A percentile compares a stretch with the other conserved stretches of the same genome.
Conservation (phyloP, 1,140 invertebrate genomes). For the Eriocheir sinensis region DNA sequence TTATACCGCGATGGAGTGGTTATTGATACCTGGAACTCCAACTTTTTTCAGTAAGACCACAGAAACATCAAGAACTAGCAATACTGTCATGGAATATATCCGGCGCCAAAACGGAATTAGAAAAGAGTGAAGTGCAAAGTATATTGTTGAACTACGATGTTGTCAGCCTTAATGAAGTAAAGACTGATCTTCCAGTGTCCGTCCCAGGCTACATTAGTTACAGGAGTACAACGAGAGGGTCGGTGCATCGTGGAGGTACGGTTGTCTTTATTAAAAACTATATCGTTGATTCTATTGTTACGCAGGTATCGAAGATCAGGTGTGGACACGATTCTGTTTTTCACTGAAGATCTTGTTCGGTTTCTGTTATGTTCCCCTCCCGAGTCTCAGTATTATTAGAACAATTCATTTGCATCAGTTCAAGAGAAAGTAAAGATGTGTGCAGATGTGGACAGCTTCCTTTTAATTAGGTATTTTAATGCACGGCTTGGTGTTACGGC, state of each 20-base stretch:
- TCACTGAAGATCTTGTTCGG: neutral
- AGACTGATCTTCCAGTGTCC: neutral
- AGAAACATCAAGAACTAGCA: neutral
- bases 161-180: neutral
- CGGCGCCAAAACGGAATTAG: neutral
- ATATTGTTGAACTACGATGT: neutral
- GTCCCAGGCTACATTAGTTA: no score
- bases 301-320: conserved; percentile 5
- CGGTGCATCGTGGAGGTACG: no score
- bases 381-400: neutral
- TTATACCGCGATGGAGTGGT: neutral
- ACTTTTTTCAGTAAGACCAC: conserved; percentile 33
- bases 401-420: neutral
- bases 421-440: conserved; percentile 20
- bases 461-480: no score
- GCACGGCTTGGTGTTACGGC: no score
- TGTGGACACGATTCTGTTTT: conserved; percentile 3
- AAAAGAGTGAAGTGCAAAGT: neutral
- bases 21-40: conserved; percentile 35
- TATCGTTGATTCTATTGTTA: no score
- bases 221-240: no score
- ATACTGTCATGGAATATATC: conserved; percentile 31
- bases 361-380: neutral
- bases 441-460: no score
- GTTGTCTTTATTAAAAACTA: no score